Percentiles rank a stretch among this genome's conserved stretches.
Evolutionary conservation across 2,113 vertebrate genomes (phyloP).

Genomic region (Prietella phreatophila): DNA sequence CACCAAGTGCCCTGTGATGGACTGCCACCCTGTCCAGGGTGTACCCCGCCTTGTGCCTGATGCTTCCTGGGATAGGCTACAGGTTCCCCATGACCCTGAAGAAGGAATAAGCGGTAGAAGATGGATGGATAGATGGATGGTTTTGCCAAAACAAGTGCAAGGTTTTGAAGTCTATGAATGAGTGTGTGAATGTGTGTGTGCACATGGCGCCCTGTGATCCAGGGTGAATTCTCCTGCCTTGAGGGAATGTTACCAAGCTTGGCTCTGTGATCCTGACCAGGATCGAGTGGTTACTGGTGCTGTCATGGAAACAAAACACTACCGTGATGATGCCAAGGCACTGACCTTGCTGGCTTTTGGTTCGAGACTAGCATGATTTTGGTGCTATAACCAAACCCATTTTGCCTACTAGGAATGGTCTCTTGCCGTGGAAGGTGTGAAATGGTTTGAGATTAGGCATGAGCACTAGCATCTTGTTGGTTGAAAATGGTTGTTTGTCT

Average conservation of each 20-base stretch:
- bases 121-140: too few relatives aligned
- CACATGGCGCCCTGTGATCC: not conserved
- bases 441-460: constrained; percentile 20
- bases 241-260: not conserved
- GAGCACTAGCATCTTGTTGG: constrained; percentile 13
- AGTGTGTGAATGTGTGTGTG: not conserved
- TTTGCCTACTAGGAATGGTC: not conserved
- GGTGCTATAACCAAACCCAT: not conserved
- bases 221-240: not conserved
- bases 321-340: not conserved
- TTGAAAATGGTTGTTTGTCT: constrained; percentile 27
- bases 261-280: not conserved
- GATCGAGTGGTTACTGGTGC: not conserved
- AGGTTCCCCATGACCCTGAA: too few relatives aligned
- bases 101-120: too few relatives aligned
- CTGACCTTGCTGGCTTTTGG: not conserved
- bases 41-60: too few relatives aligned
- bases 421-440: not conserved
- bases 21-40: too few relatives aligned
- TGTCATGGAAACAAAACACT: not conserved
- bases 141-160: too few relatives aligned
- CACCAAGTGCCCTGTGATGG: too few relatives aligned
- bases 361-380: not conserved
- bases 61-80: too few relatives aligned
- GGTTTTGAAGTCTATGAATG: not conserved